Conservation (phyloP, 2,888 invertebrate genomes). For the Resseliella maxima region DNA sequence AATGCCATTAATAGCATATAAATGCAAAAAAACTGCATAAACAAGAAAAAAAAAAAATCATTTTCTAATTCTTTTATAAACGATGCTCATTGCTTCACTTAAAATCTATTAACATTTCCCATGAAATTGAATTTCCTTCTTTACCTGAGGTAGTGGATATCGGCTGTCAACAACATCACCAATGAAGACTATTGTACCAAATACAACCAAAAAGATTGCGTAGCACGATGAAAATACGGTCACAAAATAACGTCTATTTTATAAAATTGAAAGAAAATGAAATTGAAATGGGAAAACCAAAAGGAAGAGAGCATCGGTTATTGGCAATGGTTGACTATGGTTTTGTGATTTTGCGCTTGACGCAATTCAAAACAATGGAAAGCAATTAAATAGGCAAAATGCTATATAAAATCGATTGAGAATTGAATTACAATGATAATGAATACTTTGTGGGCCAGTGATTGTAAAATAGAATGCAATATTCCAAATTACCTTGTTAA, state of each 20-base stretch:
- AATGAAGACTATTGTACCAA: conserved; percentile 75
- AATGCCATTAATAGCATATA: conserved; percentile 72
- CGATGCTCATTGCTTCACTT: conserved; percentile 54
- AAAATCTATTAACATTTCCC: conserved; percentile 53
- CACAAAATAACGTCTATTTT: conserved; percentile 71
- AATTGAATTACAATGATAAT: conserved; percentile 23
- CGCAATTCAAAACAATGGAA: conserved; percentile 43
- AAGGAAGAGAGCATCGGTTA: not conserved
- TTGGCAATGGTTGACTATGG: not conserved
- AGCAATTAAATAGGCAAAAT: not conserved
- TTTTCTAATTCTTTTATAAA: not conserved
- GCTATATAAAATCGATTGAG: not conserved
- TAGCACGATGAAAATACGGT: conserved; percentile 76
- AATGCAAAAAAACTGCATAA: conserved; percentile 74
- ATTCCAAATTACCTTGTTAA: conserved; percentile 51
- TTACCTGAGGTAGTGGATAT: conserved; percentile 71
- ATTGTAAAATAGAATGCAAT: conserved; percentile 15
- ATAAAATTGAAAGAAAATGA: not conserved
- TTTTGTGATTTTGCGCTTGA: not conserved
- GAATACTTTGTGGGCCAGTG: conserved; percentile 4
- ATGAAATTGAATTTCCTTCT: conserved; percentile 60
- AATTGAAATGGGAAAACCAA: not conserved
- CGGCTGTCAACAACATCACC: conserved; percentile 71
- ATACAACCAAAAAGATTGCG: conserved; percentile 75
- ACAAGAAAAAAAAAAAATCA: conserved; percentile 61